Base-by-base conservation (phyloP, 2,113 vertebrate genomes). In the Elachura formosa region DNA sequence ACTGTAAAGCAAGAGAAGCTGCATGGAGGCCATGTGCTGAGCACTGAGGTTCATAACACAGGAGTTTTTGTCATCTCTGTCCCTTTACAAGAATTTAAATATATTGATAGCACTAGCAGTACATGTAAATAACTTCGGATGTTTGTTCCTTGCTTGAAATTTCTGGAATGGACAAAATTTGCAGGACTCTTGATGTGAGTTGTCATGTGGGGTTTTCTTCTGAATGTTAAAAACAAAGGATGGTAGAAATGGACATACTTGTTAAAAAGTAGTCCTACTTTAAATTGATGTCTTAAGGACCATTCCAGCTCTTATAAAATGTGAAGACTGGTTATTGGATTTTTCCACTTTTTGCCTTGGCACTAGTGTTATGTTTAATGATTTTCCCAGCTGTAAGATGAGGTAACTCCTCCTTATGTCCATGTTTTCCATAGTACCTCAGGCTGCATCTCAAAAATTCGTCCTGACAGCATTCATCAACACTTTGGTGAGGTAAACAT, bases 21-120 rank as follows among this genome's bases (percentile, higher is more conserved):
- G 18, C 26, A 26, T 38, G 38, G 51, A 62, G 5, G 3, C 21
- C n/a, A 25, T 21, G 22, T 56, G n/a, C 20, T 52, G 8, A 66
- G 23, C 33, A 21, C 14, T 0, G 0, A 56, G 17, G 3, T 43
- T 77, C 56, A 8, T 45, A 26, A 9, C 11, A 33, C 9, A 38
- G 24, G 43, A 45, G 12, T 31, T 74, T 83, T 59, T 75, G 8
- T 28, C 12, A 62, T 33, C 12, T 63, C 38, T 49, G 5, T 62
- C 23, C 12, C 28, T 80, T 61, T 46, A 29, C 12, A 56, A 58
- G 24, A 36, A 25, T 61, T 81, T 38, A 63, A 56, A 89, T 18
- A 82, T 41, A 24, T 10, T 46, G 34, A 9, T 43, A 83, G 23
- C 5, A 33, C 8, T 67, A 40, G 7, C 33, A 52, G 5, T 14